Conservation (phyloP, 2,113 vertebrate species). For the Dicaeum eximium region DNA sequence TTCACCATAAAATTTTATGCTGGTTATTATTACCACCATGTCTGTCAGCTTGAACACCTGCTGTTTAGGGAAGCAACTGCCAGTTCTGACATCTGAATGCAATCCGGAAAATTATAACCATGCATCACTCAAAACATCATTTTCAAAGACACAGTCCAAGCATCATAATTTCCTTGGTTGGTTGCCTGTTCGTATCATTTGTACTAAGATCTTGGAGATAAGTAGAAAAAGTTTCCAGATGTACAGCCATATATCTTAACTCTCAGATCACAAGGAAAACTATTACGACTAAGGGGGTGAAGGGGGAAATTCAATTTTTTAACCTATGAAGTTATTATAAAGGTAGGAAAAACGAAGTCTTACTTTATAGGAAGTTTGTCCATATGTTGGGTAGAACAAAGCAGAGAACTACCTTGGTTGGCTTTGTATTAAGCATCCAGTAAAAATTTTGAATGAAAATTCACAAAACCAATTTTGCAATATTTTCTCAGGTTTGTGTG, state of each 20-base stretch:
- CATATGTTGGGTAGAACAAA: not conserved
- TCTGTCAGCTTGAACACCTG: constrained; percentile 55
- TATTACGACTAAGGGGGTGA: not conserved
- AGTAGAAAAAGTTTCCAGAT: constrained; percentile 48
- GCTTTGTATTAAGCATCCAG: not conserved
- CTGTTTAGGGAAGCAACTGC: constrained; percentile 25
- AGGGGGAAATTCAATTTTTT: not conserved
- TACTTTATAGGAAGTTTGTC: not conserved
- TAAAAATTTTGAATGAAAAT: not conserved
- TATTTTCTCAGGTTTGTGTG: not conserved
- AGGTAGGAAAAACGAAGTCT: not conserved
- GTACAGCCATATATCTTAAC: constrained; percentile 5
- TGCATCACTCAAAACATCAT: constrained; percentile 52
- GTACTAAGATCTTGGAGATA: constrained; percentile 49
- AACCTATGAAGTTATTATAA: not conserved
- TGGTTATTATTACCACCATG: not conserved
- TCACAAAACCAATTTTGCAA: not conserved
- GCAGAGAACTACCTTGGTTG: not conserved
- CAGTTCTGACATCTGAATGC: constrained; percentile 64
- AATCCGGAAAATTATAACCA: constrained; percentile 31
- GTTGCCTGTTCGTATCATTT: constrained; percentile 43
- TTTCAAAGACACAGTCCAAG: constrained; percentile 53
- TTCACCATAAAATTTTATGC: not conserved
- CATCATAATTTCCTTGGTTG: constrained; percentile 64
- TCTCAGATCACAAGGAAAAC: not conserved